Evolutionary conservation across 2,797 vertebrate species (phyloP).

Genomic region (Sorex maritimensis): DNA sequence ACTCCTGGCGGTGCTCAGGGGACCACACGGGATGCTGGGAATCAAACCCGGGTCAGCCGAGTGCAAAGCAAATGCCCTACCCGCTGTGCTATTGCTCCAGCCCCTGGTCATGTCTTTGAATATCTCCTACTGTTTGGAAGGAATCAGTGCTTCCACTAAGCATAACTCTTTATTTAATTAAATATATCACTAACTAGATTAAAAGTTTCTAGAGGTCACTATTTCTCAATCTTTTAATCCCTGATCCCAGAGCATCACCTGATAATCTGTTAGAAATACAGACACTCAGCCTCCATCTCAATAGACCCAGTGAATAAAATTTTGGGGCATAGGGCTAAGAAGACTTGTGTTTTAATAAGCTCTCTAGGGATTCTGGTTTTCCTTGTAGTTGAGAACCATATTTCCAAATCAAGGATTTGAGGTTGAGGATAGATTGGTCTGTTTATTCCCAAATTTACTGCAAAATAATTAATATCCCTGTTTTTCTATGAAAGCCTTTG

Average conservation of each 20-base stretch:
- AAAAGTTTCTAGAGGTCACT: neutral
- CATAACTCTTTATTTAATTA: neutral
- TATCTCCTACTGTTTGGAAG: neutral
- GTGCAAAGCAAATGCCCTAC: too few species aligned
- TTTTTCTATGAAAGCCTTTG: constrained; percentile 54
- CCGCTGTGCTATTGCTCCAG: too few species aligned
- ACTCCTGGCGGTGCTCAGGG: too few species aligned
- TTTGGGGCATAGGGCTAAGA: neutral
- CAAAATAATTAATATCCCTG: neutral
- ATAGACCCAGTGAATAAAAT: constrained; percentile 5
- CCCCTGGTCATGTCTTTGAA: neutral
- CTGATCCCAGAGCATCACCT: constrained; percentile 17
- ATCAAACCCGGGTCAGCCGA: too few species aligned
- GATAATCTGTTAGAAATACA: constrained; percentile 3
- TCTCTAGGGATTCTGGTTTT: neutral
- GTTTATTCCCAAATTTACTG: constrained; percentile 1
- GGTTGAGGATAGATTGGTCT: neutral
- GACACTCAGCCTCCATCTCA: neutral
- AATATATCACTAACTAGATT: neutral
- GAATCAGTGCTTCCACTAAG: neutral
- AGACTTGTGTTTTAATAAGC: neutral
- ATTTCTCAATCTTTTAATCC: constrained; percentile 32
- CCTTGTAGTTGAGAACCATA: constrained; percentile 37
- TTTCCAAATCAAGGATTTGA: constrained; percentile 13
- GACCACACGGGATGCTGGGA: too few species aligned